Base-by-base conservation (phyloP, 1,140 invertebrate genomes). In the Tenebrio molitor region DNA sequence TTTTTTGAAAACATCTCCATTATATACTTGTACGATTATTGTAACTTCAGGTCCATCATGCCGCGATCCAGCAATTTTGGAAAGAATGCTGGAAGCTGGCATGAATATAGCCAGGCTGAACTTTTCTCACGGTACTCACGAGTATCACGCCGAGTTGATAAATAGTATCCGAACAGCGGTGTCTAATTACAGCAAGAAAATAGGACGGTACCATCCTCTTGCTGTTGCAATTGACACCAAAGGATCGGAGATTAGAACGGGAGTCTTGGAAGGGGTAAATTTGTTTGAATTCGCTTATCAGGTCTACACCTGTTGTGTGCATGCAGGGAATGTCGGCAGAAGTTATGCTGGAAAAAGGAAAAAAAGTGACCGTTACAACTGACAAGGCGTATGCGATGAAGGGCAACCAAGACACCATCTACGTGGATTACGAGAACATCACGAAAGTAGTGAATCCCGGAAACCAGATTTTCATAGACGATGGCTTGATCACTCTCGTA, bases 211-310 rank as follows among this genome's bases (percentile, higher is more conserved):
- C n/a, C 87, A 87, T 78, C 89, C 91, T 0, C 78, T 93, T 10
- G 92, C 89, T 2, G 92, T 94, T 80, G 92, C 90, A 25, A 83
- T 92, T 12, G 90, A 92, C 75, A 90, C 93, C 0, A 91, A 92
- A 78, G 93, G 93, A 14, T 90, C 91, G n/a, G 93, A 94, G 83
- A 94, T 95, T 71, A 84, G 92, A 77, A 94, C 92, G 21, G 93
- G 93, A 10, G 80, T 89, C 1, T 85, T 93, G 25, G 86, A 90
- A 81, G 90, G 90, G 23, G 50, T 21, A 58, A 25, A 29, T n/a
- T 7, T 58, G 10, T 1, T 3, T 29, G 3, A n/a, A n/a, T 23
- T 21, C 5, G 44, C 21, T 21, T 1, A 2, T 15, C 7, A 10
- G 10, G 6, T 19, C 21, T 21, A n/a, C 46, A 29, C 21, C n/a